Evolutionary conservation across 1,140 invertebrate genomes (phyloP).

Genomic region (Brevipalpus yothersi): DNA sequence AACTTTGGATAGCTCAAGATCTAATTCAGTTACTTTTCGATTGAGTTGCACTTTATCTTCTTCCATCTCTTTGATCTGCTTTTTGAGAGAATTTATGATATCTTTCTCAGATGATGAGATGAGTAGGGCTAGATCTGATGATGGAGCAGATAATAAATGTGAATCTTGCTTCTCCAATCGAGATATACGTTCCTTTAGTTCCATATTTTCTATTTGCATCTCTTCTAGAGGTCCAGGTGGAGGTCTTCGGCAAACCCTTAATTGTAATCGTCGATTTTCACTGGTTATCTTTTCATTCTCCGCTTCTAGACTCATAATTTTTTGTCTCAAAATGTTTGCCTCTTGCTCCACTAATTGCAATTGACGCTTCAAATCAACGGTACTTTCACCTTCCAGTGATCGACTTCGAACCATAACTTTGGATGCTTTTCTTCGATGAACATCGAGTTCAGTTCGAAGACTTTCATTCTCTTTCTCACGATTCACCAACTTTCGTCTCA

Average conservation of each 20-base stretch:
- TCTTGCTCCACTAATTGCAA: constrained; percentile 46
- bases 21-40: not conserved
- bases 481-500: constrained; percentile 48
- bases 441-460: constrained; percentile 38
- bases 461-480: constrained; percentile 54
- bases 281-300: constrained; percentile 43
- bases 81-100: not conserved
- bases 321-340: constrained; percentile 33
- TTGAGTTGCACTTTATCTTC: not conserved
- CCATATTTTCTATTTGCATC: constrained; percentile 24
- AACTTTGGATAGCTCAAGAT: not conserved
- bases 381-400: constrained; percentile 27
- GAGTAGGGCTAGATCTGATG: not conserved
- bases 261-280: constrained; percentile 38
- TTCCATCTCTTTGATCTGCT: not conserved
- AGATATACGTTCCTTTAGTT: constrained; percentile 31
- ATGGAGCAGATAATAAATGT: not conserved
- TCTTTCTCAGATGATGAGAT: not conserved
- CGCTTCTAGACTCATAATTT: constrained; percentile 34
- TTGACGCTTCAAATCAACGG: constrained; percentile 38
- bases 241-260: constrained; percentile 16
- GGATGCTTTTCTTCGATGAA: constrained; percentile 24
- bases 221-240: constrained; percentile 15
- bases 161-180: constrained; percentile 33
- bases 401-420: constrained; percentile 16